Conservation (phyloP, 2,888 invertebrate species). For the Mayetiola destructor region DNA sequence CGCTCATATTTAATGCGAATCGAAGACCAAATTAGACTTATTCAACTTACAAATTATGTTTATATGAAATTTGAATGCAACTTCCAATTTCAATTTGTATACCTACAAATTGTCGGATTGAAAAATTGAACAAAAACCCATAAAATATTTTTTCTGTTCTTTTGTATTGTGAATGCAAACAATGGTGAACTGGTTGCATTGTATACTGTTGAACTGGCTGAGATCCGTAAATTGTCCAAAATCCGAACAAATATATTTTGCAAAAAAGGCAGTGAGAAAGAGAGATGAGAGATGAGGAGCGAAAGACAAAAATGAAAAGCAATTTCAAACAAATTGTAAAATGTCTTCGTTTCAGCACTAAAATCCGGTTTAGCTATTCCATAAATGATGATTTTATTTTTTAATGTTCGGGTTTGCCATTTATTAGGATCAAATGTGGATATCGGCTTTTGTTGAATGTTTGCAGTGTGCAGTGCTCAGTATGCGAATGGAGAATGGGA, state of each 20-base stretch:
- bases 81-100: too few relatives aligned
- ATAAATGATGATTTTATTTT: neutral
- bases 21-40: too few relatives aligned
- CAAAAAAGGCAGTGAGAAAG: neutral
- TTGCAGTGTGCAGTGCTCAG: neutral
- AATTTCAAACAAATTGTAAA: slow-evolving; percentile 11
- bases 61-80: too few relatives aligned
- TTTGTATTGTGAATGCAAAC: neutral
- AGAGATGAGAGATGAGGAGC: neutral
- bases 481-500: neutral
- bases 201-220: too few relatives aligned
- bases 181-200: neutral
- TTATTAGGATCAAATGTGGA: neutral
- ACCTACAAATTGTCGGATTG: too few relatives aligned
- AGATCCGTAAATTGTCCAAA: slow-evolving; percentile 7
- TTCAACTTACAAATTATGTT: too few relatives aligned
- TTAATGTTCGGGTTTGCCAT: neutral
- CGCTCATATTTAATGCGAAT: too few relatives aligned
- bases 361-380: neutral
- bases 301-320: too few relatives aligned
- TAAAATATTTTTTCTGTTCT: neutral
- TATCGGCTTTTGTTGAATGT: neutral
- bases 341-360: slow-evolving; percentile 1
- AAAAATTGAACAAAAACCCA: too few relatives aligned
- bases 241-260: too few relatives aligned